These are phyloP conservation scores for Balanococcus diminutus DNA, from an alignment of 2,888 invertebrate genomes.

Conservation along the genomic window DNA sequence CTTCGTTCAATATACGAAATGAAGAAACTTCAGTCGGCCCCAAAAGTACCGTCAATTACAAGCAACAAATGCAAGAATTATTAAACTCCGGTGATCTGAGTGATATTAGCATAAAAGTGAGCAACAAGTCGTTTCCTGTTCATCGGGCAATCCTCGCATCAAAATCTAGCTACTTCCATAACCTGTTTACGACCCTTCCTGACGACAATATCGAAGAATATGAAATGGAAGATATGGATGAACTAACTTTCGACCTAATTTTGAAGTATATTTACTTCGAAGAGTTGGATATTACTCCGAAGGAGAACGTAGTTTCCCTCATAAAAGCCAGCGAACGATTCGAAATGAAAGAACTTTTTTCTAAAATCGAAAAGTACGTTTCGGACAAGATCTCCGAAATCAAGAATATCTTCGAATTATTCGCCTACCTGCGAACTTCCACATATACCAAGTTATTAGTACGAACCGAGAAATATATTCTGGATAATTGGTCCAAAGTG, in stretches of 20 bases:
- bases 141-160: background rate
- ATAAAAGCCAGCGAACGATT: background rate
- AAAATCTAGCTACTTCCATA: background rate
- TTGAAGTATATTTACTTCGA: conserved; percentile 16
- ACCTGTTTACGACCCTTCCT: background rate
- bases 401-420: background rate
- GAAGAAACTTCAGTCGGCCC: background rate
- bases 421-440: background rate
- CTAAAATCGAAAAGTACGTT: background rate
- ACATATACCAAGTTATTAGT: background rate
- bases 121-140: background rate
- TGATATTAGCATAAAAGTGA: background rate
- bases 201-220: background rate
- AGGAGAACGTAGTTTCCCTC: background rate
- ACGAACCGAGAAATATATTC: background rate
- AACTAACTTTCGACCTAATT: background rate
- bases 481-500: background rate
- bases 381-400: background rate
- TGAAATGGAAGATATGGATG: background rate
- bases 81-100: background rate
- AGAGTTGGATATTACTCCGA: background rate
- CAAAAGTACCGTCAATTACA: background rate
- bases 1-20: background rate
- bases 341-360: background rate
- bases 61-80: conserved; percentile 11